phyloP scores from a whole-genome alignment of 92 coral and sea anemone genomes.

The Phenganax marumi region DNA sequence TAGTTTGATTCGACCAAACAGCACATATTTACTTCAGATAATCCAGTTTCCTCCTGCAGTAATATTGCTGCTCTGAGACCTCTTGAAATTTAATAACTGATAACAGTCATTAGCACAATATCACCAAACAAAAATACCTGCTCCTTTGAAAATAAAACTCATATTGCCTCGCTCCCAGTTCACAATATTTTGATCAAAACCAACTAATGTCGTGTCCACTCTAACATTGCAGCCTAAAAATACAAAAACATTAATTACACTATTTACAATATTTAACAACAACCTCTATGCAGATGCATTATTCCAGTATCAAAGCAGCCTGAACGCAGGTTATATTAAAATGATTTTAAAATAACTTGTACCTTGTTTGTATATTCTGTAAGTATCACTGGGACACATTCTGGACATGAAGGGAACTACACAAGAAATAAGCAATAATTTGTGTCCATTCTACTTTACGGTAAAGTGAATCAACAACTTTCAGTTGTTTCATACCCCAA shows the following conservation, averaged over 20 bases:
- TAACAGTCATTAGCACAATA: not conserved
- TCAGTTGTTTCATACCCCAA: slow-evolving; percentile 70
- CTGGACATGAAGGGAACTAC: slow-evolving; percentile 97
- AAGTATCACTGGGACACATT: slow-evolving; percentile 99
- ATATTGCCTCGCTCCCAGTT: slow-evolving; percentile 97
- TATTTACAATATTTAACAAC: not conserved
- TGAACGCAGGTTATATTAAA: too few species aligned
- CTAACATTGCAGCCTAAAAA: slow-evolving; percentile 79
- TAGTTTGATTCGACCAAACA: too few species aligned
- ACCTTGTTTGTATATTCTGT: slow-evolving; percentile 93
- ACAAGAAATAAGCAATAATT: not conserved
- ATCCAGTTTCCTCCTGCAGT: too few species aligned
- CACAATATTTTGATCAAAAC: slow-evolving; percentile 85
- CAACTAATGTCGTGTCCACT: slow-evolving; percentile 93
- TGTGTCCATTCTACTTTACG: not conserved
- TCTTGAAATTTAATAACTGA: not conserved
- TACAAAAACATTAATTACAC: not conserved
- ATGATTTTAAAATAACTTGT: slow-evolving; percentile 4
- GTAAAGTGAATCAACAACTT: not conserved
- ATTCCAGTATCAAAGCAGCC: too few species aligned
- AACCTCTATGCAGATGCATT: not conserved
- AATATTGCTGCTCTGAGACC: too few species aligned
- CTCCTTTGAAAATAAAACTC: slow-evolving; percentile 88
- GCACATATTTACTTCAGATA: too few species aligned
- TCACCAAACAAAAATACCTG: slow-evolving; percentile 49